phyloP scores from a whole-genome alignment of 1,140 invertebrate genomes.

The Bacillus rossius region DNA sequence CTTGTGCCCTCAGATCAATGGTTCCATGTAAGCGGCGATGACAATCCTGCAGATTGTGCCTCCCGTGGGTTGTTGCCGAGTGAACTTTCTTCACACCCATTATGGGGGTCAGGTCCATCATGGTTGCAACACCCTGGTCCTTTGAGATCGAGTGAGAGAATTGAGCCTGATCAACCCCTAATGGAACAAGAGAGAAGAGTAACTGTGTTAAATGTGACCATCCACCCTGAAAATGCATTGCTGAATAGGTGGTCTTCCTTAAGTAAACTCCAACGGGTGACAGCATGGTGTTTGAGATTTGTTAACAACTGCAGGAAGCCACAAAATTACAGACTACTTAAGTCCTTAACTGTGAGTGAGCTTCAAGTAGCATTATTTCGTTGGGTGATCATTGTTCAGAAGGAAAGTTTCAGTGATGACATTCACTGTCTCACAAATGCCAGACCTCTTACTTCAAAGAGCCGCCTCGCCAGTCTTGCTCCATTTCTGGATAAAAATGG shows the following conservation, averaged over 20 bases:
- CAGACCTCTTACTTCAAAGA: slow-evolving; percentile 35
- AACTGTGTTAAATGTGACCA: background rate
- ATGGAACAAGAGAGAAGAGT: background rate
- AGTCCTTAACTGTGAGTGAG: background rate
- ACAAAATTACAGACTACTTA: background rate
- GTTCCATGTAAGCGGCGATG: too few relatives aligned
- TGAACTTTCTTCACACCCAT: too few relatives aligned
- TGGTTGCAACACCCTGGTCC: too few relatives aligned
- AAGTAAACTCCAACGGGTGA: background rate
- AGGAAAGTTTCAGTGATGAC: slow-evolving; percentile 1
- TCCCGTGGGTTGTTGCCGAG: too few relatives aligned
- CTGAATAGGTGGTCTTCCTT: background rate
- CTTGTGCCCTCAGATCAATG: too few relatives aligned
- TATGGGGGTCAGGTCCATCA: too few relatives aligned
- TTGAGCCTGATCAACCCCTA: background rate
- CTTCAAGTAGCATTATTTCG: slow-evolving; percentile 20
- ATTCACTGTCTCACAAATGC: slow-evolving; percentile 31
- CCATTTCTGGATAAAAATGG: slow-evolving; percentile 35
- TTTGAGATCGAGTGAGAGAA: background rate
- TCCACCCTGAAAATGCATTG: background rate
- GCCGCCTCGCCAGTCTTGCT: slow-evolving; percentile 22
- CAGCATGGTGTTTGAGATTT: background rate
- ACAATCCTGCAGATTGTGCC: too few relatives aligned
- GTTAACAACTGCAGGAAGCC: background rate
- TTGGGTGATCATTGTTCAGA: background rate